These are phyloP conservation scores for Rotaria magnacalcarata DNA, from an alignment of 2,888 invertebrate genomes.

Conservation along the genomic window DNA sequence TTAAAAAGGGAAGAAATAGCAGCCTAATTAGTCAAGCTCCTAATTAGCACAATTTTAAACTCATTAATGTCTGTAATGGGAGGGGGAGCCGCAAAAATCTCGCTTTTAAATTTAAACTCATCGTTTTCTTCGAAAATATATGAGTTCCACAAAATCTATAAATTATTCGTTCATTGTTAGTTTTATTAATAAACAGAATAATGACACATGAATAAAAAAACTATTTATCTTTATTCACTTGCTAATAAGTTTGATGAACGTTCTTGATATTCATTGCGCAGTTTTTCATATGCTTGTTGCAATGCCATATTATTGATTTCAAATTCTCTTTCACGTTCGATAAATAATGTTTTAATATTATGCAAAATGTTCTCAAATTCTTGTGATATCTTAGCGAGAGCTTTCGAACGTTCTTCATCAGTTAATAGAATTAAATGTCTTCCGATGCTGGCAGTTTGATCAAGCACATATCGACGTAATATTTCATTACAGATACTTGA, in stretches of 20 bases:
- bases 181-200: not conserved
- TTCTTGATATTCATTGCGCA: not conserved
- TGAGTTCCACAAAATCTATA: too few species aligned
- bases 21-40: too few species aligned
- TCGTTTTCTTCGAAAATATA: too few species aligned
- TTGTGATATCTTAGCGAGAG: not conserved
- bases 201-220: too few species aligned
- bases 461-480: not conserved
- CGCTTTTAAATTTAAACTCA: too few species aligned
- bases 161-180: not conserved
- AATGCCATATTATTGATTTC: not conserved
- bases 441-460: not conserved
- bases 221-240: too few species aligned
- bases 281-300: not conserved
- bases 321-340: not conserved
- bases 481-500: not conserved
- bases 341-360: not conserved
- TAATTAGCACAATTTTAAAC: too few species aligned
- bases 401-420: not conserved
- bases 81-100: too few species aligned
- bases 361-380: not conserved
- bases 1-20: too few species aligned
- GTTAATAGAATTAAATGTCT: not conserved
- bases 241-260: not conserved
- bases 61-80: too few species aligned